Evolutionary conservation across 2,797 vertebrate species (phyloP).

Genomic region (Anabas testudineus): DNA sequence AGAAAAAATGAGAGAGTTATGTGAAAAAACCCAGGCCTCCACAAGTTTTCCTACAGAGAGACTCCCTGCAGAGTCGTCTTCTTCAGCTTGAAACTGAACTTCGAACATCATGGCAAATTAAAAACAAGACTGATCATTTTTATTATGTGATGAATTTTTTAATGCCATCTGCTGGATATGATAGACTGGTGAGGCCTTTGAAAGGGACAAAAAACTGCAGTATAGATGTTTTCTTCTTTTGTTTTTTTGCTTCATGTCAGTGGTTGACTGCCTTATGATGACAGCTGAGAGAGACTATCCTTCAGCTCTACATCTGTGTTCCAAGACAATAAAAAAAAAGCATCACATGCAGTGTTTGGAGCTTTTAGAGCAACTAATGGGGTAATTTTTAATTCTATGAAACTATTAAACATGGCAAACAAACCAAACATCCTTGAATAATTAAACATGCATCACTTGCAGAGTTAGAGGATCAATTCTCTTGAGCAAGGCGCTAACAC

Average conservation of each 20-base stretch:
- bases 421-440: not conserved
- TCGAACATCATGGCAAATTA: not conserved
- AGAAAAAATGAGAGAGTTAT: not conserved
- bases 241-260: slow-evolving; percentile 1
- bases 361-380: not conserved
- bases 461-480: not conserved
- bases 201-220: slow-evolving; percentile 13
- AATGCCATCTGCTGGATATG: slow-evolving; percentile 36
- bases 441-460: not conserved
- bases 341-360: not conserved
- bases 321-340: slow-evolving; percentile 6
- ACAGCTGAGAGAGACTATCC: slow-evolving; percentile 21
- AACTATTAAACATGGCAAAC: not conserved
- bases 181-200: slow-evolving; percentile 19
- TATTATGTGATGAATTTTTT: slow-evolving; percentile 11
- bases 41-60: not conserved
- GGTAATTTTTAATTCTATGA: not conserved
- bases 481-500: not conserved
- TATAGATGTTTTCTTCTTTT: slow-evolving; percentile 10
- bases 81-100: slow-evolving; percentile 6
- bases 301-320: slow-evolving; percentile 20
- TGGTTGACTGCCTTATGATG: slow-evolving; percentile 6
- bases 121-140: slow-evolving; percentile 4
- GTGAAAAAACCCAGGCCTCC: not conserved
- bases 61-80: slow-evolving; percentile 2